Percentiles rank a stretch among this genome's conserved stretches.
phyloP scores from a whole-genome alignment of 2,113 vertebrate genomes.

The Bufo gargarizans region DNA sequence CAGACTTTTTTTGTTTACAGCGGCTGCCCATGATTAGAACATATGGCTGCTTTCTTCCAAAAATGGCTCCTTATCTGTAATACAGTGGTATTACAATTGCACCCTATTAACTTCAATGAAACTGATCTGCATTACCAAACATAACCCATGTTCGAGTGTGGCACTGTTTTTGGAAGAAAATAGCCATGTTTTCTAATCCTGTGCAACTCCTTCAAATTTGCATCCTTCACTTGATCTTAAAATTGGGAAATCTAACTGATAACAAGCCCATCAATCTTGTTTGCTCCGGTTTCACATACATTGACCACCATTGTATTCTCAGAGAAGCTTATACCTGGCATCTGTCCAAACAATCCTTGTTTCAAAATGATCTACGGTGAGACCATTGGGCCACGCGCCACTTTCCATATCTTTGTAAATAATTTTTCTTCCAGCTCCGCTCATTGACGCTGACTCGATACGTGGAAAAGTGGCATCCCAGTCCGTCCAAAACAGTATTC shows the following conservation, averaged over 20 bases:
- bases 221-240: no score
- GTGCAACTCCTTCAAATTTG: no score
- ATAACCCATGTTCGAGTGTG: no score
- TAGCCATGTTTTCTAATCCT: no score
- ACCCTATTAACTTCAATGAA: no score
- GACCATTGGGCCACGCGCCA: slow-evolving; percentile 96
- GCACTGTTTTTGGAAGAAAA: no score
- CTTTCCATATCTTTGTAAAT: slow-evolving; percentile 98
- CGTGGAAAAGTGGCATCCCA: slow-evolving; percentile 98
- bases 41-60: no score
- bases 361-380: slow-evolving; percentile 96
- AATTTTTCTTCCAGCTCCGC: slow-evolving; percentile 88
- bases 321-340: slow-evolving; percentile 80
- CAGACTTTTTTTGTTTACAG: no score
- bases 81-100: no score
- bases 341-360: slow-evolving; percentile 98
- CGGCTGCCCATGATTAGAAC: no score
- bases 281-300: background rate
- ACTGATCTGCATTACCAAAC: no score
- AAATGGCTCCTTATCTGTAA: no score
- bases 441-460: slow-evolving; percentile 97
- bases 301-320: background rate
- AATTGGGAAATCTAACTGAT: background rate
- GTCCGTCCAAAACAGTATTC: slow-evolving; percentile 98
- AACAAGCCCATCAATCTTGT: background rate